Evolutionary conservation across 2,113 vertebrate species (phyloP), one percentile per base, ranked within the genome.

Genomic region (Lagopus leucura): DNA sequence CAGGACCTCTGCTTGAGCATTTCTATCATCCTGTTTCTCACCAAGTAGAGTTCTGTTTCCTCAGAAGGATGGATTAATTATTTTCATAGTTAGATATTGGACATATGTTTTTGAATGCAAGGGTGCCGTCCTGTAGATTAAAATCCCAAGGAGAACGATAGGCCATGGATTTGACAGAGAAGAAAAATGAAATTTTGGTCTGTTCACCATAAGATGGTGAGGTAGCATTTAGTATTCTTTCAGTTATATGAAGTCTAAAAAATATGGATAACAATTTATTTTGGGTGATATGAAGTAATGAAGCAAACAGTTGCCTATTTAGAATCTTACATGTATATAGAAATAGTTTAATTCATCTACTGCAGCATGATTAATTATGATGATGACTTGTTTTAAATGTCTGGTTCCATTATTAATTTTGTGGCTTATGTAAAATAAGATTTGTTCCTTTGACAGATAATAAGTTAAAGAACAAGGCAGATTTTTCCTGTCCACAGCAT

Each of bases 351-450:
- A 36, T 58, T 76, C 40, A 36, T 65, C 42, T 47, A 38, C 18
- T 67, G 18, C n/a, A 73, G 18, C 16, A 24, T 77, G 60, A 88
- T 74, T 95, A 38, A 80, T 81, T 64, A 54, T 73, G 47, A 74
- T 69, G n/a, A 74, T 57, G 47, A 60, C 57, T 58, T 78, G 32
- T n/a, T 88, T 82, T 86, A 80, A 80, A 86, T 92, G 88, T 88
- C 60, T 92, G 21, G 13, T 66, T 92, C 64, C 24, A 3, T 63
- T 91, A 52, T 71, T 87, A 92, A 78, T 5, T 60, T 69, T 89
- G 22, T 86, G 65, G 42, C 19, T 80, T 70, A 15, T 11, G 1
- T 82, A 54, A 85, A 85, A 86, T 52, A 48, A 40, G 13, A 61
- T 70, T 58, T 61, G 61, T 4, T 80, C 24, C 17, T 88, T 86